phyloP scores from a whole-genome alignment of 2,797 vertebrate genomes.

The Carduelis carduelis region DNA sequence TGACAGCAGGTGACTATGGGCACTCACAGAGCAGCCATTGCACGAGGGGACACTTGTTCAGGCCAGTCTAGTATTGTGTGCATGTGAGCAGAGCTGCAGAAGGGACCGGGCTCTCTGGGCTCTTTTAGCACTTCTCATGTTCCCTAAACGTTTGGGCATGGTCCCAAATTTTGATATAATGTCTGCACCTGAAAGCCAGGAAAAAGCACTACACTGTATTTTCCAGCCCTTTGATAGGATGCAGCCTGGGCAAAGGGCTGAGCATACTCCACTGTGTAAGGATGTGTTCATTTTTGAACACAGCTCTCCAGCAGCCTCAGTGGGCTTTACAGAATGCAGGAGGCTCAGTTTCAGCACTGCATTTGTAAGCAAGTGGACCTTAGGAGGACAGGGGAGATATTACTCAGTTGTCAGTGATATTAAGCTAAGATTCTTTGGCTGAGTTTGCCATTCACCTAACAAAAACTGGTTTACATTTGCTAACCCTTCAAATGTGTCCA shows the following conservation, averaged over 20 bases:
- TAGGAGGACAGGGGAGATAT: rapidly evolving
- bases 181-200: not conserved
- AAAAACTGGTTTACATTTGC: not conserved
- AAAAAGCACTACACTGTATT: not conserved
- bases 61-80: rapidly evolving
- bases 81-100: not conserved
- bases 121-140: not conserved
- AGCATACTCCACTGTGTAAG: rapidly evolving
- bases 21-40: not conserved
- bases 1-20: not conserved
- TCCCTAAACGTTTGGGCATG: not conserved
- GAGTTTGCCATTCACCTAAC: not conserved
- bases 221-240: not conserved
- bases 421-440: not conserved
- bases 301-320: not conserved
- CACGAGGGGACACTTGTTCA: not conserved
- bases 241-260: not conserved
- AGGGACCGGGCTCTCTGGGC: not conserved
- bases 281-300: not conserved
- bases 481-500: not conserved
- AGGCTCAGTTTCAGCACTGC: not conserved
- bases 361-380: not conserved
- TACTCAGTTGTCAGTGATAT: not conserved
- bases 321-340: not conserved
- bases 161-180: not conserved